Conservation (phyloP, 2,113 vertebrate genomes). For the Irena cyanogastra region DNA sequence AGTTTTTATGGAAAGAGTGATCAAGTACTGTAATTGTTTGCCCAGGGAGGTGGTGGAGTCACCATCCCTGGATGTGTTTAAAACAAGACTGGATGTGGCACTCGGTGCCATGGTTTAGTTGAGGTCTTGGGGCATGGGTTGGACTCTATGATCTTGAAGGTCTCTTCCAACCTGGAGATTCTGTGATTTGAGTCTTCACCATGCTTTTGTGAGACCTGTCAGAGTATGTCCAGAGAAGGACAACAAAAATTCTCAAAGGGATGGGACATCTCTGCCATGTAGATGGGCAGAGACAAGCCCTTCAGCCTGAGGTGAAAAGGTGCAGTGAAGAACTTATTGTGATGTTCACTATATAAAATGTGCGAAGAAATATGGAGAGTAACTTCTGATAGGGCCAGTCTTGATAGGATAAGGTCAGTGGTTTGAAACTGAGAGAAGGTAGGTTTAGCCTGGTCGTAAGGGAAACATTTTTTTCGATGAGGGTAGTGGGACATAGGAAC, state of each 20-base stretch:
- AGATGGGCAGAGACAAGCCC: background rate
- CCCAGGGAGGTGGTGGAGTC: background rate
- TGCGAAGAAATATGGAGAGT: no score
- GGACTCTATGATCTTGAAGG: background rate
- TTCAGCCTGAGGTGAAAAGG: background rate
- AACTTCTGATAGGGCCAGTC: background rate
- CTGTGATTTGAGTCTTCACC: background rate
- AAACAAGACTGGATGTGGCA: background rate
- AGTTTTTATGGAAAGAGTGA: background rate
- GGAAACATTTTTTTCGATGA: no score
- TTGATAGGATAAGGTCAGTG: background rate
- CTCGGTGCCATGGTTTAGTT: background rate
- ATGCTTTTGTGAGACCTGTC: background rate
- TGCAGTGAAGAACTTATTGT: background rate
- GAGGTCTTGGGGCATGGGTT: background rate
- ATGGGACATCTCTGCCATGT: background rate
- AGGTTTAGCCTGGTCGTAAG: background rate
- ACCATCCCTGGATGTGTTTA: background rate
- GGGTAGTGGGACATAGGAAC: background rate
- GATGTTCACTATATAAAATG: background rate
- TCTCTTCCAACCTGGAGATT: background rate
- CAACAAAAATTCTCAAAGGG: no score
- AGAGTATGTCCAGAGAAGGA: background rate
- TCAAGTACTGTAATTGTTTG: background rate
- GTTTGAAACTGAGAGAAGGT: background rate